Conservation (phyloP, 2,113 vertebrate species). For the Strigops habroptila region DNA sequence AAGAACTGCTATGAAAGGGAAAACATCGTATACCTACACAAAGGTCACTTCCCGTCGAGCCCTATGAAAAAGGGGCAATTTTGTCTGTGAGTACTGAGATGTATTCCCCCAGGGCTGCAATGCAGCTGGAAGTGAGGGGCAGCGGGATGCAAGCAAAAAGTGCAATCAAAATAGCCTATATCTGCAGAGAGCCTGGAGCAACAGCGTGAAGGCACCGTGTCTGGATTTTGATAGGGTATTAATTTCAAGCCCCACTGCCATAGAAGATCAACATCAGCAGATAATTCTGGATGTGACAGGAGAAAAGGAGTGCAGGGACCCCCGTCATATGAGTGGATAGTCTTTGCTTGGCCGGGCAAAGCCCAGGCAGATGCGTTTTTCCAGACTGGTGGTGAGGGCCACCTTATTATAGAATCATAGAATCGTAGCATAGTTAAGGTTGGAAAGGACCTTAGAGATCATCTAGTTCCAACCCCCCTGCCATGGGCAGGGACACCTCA, state of each 20-base stretch:
- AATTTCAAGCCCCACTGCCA: not conserved
- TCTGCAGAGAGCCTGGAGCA: not conserved
- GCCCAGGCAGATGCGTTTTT: not conserved
- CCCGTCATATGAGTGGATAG: fast-evolving
- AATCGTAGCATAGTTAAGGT: too few species aligned
- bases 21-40: not conserved
- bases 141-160: not conserved
- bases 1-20: not conserved
- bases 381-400: not conserved
- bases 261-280: not conserved
- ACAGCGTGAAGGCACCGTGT: not conserved
- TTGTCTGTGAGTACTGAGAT: not conserved
- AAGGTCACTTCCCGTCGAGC: fast-evolving
- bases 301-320: not conserved
- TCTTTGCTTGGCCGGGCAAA: not conserved
- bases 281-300: not conserved
- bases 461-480: too few species aligned
- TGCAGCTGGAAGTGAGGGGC: not conserved
- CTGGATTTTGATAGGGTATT: not conserved
- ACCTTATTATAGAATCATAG: too few species aligned
- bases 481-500: too few species aligned
- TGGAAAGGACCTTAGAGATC: too few species aligned
- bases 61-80: not conserved
- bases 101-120: not conserved
- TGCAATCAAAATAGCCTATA: not conserved